These are phyloP conservation scores for Torymus texanus DNA, from an alignment of 2,888 invertebrate genomes.

Conservation along the genomic window DNA sequence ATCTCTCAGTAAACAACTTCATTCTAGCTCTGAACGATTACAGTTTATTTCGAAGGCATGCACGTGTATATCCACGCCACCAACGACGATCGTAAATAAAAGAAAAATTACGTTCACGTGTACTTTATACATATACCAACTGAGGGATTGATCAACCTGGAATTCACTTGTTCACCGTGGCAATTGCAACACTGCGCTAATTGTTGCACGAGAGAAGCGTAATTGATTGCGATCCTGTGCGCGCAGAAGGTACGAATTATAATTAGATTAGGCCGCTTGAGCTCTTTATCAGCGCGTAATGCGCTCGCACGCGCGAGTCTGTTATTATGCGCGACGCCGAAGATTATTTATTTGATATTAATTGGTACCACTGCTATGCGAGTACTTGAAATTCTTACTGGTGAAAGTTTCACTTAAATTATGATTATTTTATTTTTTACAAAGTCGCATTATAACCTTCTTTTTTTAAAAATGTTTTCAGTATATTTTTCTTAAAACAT, in stretches of 20 bases:
- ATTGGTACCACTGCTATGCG: conserved; percentile 1
- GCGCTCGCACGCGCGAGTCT: not conserved
- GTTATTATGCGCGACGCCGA: conserved; percentile 17
- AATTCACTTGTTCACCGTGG: no score
- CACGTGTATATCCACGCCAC: no score
- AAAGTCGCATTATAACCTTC: no score
- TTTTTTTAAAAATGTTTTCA: no score
- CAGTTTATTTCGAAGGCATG: not conserved
- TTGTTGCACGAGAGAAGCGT: conserved; percentile 57
- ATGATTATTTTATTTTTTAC: no score
- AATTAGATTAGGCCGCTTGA: conserved; percentile 70
- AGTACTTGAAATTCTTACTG: no score
- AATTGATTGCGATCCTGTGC: conserved; percentile 67
- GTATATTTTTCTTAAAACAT: no score
- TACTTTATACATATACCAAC: no score
- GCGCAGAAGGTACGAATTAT: conserved; percentile 69
- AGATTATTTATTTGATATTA: conserved; percentile 25
- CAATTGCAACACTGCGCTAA: conserved; percentile 5
- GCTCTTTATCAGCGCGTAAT: conserved; percentile 67
- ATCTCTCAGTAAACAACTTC: not conserved
- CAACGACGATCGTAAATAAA: no score
- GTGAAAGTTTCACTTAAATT: no score
- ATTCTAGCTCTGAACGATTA: not conserved
- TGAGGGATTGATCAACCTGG: no score
- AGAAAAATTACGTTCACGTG: no score